These are phyloP conservation scores for Dendronephthya gigantea DNA, from an alignment of 64 coral and sea anemone genomes.

Conservation along the genomic window DNA sequence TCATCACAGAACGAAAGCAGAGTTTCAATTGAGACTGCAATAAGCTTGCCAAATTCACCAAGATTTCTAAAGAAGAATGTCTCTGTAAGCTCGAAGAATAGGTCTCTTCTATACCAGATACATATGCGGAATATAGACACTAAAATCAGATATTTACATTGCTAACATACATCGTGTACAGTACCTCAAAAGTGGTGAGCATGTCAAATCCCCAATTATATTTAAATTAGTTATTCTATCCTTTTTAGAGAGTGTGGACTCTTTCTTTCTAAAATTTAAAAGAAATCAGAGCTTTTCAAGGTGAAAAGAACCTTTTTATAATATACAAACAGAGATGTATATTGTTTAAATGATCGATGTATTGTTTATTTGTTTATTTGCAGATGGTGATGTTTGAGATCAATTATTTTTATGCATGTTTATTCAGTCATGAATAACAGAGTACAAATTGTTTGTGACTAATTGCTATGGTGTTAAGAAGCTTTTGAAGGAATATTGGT, in stretches of 20 bases:
- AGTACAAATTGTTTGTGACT: too few species aligned
- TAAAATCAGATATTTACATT: not conserved
- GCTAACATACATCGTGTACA: not conserved
- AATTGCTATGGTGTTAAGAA: too few species aligned
- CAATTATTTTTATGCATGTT: too few species aligned
- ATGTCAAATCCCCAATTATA: constrained; percentile 62
- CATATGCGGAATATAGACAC: too few species aligned
- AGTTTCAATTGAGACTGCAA: constrained; percentile 69
- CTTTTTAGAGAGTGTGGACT: constrained; percentile 64
- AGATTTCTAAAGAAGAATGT: constrained; percentile 48
- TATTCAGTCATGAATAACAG: too few species aligned
- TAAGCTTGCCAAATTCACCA: constrained; percentile 73
- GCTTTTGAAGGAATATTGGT: too few species aligned
- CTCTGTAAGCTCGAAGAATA: not conserved
- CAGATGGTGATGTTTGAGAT: too few species aligned
- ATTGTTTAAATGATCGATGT: too few species aligned
- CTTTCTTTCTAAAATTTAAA: constrained; percentile 67
- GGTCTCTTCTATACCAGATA: too few species aligned
- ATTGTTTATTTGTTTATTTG: too few species aligned
- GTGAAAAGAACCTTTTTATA: too few species aligned
- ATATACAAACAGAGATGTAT: too few species aligned
- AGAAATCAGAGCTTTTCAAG: not conserved
- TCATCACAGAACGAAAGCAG: constrained; percentile 72
- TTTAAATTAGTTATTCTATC: constrained; percentile 66
- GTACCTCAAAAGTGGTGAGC: constrained; percentile 57